Evolutionary conservation across 2,888 invertebrate genomes (phyloP).

Genomic region (Rhodophaea formosa): DNA sequence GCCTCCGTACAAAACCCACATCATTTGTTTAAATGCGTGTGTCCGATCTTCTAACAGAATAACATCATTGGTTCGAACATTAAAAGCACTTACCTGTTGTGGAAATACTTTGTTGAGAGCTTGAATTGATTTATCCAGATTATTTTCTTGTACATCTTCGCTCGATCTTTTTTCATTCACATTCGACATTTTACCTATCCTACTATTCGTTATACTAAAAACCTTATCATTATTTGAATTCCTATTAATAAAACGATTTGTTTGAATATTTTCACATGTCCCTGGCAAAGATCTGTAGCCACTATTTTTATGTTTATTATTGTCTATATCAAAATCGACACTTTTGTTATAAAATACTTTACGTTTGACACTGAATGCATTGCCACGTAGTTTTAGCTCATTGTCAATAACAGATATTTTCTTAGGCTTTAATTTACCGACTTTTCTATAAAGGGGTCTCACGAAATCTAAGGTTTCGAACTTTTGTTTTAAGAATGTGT

Average conservation of each 20-base stretch:
- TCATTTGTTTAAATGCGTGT: no score
- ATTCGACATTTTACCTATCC: not conserved
- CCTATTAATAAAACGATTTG: not conserved
- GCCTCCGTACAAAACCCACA: no score
- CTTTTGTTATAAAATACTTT: slow-evolving; percentile 34
- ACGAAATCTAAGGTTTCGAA: slow-evolving; percentile 57
- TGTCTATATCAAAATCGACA: slow-evolving; percentile 32
- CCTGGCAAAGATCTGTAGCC: slow-evolving; percentile 35
- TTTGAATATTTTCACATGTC: slow-evolving; percentile 32
- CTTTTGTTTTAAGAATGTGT: slow-evolving; percentile 41
- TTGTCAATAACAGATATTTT: slow-evolving; percentile 41
- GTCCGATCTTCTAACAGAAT: no score
- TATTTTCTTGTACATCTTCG: slow-evolving; percentile 24
- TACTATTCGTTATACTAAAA: slow-evolving; percentile 17
- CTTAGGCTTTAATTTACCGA: slow-evolving; percentile 41
- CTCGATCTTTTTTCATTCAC: slow-evolving; percentile 1
- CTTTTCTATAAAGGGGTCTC: slow-evolving; percentile 62
- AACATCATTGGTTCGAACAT: no score
- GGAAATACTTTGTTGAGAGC: slow-evolving; percentile 30
- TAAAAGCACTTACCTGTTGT: slow-evolving; percentile 39
- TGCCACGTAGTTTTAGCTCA: slow-evolving; percentile 57
- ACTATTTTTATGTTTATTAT: slow-evolving; percentile 35
- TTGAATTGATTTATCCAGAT: slow-evolving; percentile 34
- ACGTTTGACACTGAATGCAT: slow-evolving; percentile 47
- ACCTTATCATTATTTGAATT: slow-evolving; percentile 25